Evolutionary conservation across 2,113 vertebrate genomes (phyloP).

Genomic region (Ictalurus furcatus): DNA sequence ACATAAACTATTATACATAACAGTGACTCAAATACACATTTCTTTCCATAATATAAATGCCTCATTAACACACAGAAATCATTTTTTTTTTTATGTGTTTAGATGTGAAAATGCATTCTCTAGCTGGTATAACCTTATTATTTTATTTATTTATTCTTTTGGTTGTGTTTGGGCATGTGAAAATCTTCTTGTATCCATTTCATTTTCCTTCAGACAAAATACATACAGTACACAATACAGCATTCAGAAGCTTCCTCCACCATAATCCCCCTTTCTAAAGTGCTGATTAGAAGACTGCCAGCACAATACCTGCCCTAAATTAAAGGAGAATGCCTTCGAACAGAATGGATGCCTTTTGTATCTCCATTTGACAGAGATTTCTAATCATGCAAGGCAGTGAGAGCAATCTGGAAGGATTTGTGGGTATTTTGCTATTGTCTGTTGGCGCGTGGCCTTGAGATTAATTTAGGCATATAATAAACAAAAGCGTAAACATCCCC

Average conservation of each 20-base stretch:
- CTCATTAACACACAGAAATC: background rate
- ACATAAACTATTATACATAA: background rate
- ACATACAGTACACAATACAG: constrained; percentile 42
- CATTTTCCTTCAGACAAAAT: constrained; percentile 26
- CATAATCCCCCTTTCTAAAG: constrained; percentile 64
- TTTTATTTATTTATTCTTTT: background rate
- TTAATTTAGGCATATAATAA: constrained; percentile 65
- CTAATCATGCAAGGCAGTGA: constrained; percentile 44
- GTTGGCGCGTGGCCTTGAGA: constrained; percentile 70
- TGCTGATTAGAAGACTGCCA: constrained; percentile 62
- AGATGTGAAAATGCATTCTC: background rate
- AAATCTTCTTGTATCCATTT: constrained; percentile 26
- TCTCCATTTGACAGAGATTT: constrained; percentile 33
- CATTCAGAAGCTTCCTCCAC: constrained; percentile 55
- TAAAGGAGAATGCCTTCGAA: constrained; percentile 47
- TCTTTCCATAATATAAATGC: background rate
- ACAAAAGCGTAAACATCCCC: constrained; percentile 53
- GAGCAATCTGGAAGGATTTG: constrained; percentile 61
- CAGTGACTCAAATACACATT: background rate
- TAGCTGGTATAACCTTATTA: background rate
- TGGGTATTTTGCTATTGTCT: constrained; percentile 72
- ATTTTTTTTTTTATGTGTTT: background rate
- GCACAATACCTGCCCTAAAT: constrained; percentile 58
- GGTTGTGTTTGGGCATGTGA: constrained; percentile 25
- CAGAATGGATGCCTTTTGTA: constrained; percentile 41